These are phyloP conservation scores for Lapara coniferarum DNA, from an alignment of 2,888 invertebrate species.

Conservation along the genomic window DNA sequence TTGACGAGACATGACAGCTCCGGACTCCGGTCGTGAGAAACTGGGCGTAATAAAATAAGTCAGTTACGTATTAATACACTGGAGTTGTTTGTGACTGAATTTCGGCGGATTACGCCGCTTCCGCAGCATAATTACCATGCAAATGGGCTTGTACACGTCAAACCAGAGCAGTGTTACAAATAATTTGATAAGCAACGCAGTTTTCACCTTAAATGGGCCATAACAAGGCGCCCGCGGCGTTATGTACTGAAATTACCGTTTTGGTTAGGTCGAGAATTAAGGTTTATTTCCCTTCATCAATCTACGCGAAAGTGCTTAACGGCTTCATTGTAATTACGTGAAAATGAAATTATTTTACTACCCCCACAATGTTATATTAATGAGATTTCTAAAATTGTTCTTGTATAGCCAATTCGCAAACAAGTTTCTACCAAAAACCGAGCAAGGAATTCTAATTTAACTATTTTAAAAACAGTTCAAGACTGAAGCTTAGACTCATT, in stretches of 20 bases:
- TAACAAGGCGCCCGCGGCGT: neutral
- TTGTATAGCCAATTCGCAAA: too few relatives aligned
- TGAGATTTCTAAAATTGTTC: too few relatives aligned
- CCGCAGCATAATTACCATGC: neutral
- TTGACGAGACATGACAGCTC: too few relatives aligned
- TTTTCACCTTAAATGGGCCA: slow-evolving; percentile 13
- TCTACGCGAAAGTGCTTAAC: neutral
- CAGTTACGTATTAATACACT: too few relatives aligned
- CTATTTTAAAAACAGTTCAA: too few relatives aligned
- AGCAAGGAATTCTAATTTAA: too few relatives aligned
- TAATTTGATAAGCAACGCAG: neutral
- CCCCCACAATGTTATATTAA: too few relatives aligned
- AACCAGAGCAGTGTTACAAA: neutral
- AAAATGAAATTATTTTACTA: too few relatives aligned
- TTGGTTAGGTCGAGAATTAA: neutral
- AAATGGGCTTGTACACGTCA: neutral
- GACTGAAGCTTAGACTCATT: too few relatives aligned
- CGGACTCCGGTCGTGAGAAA: too few relatives aligned
- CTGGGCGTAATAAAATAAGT: too few relatives aligned
- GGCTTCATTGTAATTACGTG: neutral
- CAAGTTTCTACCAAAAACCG: too few relatives aligned
- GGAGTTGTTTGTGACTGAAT: neutral
- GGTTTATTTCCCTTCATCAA: neutral
- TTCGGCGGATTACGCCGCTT: neutral
- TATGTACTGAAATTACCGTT: slow-evolving; percentile 1